phyloP scores from a whole-genome alignment of 1,140 invertebrate genomes.

The Drosophila truncata region DNA sequence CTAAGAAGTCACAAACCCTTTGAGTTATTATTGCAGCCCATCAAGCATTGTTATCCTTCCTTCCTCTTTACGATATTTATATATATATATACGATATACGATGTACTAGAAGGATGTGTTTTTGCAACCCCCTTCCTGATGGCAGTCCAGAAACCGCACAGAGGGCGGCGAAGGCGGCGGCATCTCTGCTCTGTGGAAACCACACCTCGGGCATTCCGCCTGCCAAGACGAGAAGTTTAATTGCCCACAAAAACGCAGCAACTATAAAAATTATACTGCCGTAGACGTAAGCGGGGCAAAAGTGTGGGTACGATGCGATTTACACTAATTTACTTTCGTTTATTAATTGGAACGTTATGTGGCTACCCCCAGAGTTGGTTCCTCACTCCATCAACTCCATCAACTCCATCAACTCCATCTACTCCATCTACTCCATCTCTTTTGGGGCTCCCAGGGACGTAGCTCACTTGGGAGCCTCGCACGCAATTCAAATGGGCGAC shows the following conservation, averaged over 20 bases:
- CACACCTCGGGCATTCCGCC: constrained; percentile 6
- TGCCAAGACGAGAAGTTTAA: constrained; percentile 65
- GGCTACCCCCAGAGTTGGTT: background rate
- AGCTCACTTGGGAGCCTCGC: constrained; percentile 1
- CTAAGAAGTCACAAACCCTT: constrained; percentile 1
- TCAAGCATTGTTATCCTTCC: constrained; percentile 20
- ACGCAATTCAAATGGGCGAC: constrained; percentile 29
- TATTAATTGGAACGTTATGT: constrained; percentile 51
- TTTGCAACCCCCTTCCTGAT: background rate
- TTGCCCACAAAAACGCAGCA: constrained; percentile 76
- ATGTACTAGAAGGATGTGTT: background rate
- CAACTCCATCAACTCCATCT: background rate
- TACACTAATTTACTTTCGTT: constrained; percentile 72
- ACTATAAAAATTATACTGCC: constrained; percentile 73
- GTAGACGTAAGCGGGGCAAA: background rate
- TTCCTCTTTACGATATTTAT: background rate
- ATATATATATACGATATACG: background rate
- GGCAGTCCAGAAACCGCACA: background rate
- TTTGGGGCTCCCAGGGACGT: background rate
- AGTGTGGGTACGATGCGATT: constrained; percentile 61
- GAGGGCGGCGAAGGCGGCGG: background rate
- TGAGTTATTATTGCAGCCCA: constrained; percentile 18
- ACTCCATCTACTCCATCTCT: background rate
- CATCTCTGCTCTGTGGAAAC: background rate
- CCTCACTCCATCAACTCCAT: background rate